These are phyloP conservation scores for Epsilonema sp. DNA, from an alignment of 2,888 invertebrate genomes.

Conservation along the genomic window DNA sequence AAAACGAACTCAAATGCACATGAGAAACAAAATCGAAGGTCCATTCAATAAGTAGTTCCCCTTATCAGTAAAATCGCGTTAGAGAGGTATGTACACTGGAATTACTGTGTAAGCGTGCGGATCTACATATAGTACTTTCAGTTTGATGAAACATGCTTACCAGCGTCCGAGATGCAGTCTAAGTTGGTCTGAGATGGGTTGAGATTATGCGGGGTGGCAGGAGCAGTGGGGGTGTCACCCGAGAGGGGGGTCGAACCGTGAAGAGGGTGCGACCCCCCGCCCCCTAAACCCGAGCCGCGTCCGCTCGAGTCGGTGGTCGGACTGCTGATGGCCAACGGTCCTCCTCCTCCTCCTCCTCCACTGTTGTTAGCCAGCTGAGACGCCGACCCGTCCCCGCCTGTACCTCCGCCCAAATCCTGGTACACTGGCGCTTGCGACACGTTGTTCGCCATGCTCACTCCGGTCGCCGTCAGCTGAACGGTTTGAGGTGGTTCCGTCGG, in stretches of 20 bases:
- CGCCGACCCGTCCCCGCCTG: not conserved
- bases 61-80: no score
- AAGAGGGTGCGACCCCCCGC: not conserved
- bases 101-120: no score
- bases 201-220: slow-evolving; percentile 3
- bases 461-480: slow-evolving; percentile 20
- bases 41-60: no score
- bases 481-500: slow-evolving; percentile 13
- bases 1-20: no score
- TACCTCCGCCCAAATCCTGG: not conserved
- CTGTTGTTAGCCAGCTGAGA: not conserved
- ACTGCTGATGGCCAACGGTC: not conserved
- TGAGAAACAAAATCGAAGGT: no score
- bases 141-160: slow-evolving; percentile 12
- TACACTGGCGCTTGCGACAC: slow-evolving; percentile 4
- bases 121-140: no score
- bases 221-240: slow-evolving; percentile 1
- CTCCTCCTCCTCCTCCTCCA: not conserved
- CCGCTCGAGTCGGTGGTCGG: not conserved
- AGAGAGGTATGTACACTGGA: no score
- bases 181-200: slow-evolving; percentile 8
- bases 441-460: slow-evolving; percentile 10
- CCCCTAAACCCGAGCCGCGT: not conserved
- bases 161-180: slow-evolving; percentile 21
- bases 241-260: slow-evolving; percentile 14